These are phyloP conservation scores for Pelecanus crispus DNA, from an alignment of 2,113 vertebrate genomes.

Conservation along the genomic window DNA sequence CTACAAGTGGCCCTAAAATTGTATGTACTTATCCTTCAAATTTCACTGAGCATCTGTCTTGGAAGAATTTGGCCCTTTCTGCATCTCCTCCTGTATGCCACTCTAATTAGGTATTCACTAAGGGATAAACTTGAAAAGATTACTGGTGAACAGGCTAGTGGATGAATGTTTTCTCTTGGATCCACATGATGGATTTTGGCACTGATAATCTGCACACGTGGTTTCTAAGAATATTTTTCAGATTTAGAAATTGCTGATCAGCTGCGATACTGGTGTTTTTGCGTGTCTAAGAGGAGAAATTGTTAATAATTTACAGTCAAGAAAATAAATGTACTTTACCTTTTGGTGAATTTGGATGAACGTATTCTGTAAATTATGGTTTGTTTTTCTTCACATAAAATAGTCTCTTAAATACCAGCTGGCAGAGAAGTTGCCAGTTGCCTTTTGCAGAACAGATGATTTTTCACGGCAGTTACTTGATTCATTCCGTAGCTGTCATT, in stretches of 20 bases:
- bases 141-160: background rate
- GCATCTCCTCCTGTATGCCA: background rate
- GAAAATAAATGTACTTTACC: background rate
- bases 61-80: background rate
- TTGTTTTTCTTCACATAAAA: background rate
- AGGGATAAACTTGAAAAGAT: background rate
- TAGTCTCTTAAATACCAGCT: slow-evolving; percentile 21
- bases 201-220: background rate
- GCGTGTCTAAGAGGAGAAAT: background rate
- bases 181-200: background rate
- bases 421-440: background rate
- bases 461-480: slow-evolving; percentile 1
- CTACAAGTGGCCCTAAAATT: background rate
- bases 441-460: slow-evolving; percentile 21
- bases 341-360: background rate
- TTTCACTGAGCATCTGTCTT: background rate
- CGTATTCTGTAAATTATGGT: background rate
- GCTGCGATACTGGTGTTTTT: background rate
- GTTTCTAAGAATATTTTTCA: background rate
- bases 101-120: background rate
- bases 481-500: slow-evolving; percentile 19
- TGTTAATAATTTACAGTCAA: background rate
- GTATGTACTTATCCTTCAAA: background rate
- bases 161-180: background rate
- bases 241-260: background rate